Conservation (phyloP, 2,113 vertebrate genomes). For the Antechinus stuartii region DNA sequence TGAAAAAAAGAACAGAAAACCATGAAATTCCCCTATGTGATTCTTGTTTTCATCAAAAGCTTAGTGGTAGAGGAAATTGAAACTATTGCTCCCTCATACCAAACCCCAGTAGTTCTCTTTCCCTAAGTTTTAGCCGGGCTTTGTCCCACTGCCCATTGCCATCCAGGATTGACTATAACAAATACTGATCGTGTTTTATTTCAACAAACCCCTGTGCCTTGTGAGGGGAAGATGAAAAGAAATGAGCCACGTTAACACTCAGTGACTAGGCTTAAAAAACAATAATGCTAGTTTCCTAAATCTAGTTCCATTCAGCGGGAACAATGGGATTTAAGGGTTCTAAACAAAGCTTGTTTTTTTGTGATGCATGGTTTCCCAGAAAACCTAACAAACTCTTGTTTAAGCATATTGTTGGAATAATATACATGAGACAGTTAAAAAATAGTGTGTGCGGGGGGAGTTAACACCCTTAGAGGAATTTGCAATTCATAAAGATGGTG, state of each 20-base stretch:
- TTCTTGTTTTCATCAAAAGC: background rate
- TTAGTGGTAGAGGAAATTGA: conserved; percentile 29
- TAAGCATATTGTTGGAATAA: conserved; percentile 81
- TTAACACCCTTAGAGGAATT: conserved; percentile 80
- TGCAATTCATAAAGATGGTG: conserved; percentile 82
- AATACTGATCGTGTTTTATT: background rate
- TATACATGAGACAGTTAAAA: conserved; percentile 80
- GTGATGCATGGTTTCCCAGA: conserved; percentile 78
- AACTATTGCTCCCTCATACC: background rate
- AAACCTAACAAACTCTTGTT: conserved; percentile 56
- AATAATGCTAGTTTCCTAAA: conserved; percentile 37
- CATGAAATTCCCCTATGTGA: background rate
- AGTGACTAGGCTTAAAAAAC: conserved; percentile 40
- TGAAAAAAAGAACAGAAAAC: conserved; percentile 7
- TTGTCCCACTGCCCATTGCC: background rate
- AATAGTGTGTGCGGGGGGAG: conserved; percentile 73
- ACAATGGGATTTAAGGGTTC: conserved; percentile 71
- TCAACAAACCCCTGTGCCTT: background rate
- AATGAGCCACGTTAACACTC: conserved; percentile 49
- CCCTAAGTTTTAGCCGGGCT: background rate
- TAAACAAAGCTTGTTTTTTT: conserved; percentile 73
- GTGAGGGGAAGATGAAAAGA: background rate
- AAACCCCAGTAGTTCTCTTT: background rate
- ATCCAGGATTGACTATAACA: background rate
- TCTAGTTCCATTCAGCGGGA: conserved; percentile 55